Evolutionary conservation across 1,140 invertebrate genomes (phyloP).

Genomic region (Brachionus calyciflorus): DNA sequence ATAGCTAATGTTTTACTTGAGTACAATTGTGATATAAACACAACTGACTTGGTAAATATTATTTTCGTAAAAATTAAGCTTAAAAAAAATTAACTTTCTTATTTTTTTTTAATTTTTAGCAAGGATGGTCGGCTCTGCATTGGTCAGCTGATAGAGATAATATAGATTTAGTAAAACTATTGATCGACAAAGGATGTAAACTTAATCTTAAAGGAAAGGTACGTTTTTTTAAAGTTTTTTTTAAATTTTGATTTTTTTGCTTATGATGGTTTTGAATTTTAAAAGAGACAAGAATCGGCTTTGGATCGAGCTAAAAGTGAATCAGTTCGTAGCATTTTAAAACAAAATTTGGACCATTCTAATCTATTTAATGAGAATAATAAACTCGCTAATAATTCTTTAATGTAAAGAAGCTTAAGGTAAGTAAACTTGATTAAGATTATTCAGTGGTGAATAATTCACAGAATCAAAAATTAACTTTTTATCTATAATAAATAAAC

Average conservation of each 20-base stretch:
- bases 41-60: constrained; percentile 53
- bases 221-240: neutral
- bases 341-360: constrained; percentile 29
- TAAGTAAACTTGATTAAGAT: too few relatives aligned
- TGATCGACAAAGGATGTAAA: constrained; percentile 51
- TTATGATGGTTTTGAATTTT: too few relatives aligned
- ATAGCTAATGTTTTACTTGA: constrained; percentile 56
- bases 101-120: constrained; percentile 51
- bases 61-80: too few relatives aligned
- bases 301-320: constrained; percentile 45
- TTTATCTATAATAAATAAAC: too few relatives aligned
- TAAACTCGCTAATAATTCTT: too few relatives aligned
- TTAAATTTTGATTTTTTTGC: too few relatives aligned
- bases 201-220: constrained; percentile 43
- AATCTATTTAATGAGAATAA: too few relatives aligned
- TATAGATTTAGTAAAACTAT: constrained; percentile 55
- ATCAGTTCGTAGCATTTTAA: constrained; percentile 39
- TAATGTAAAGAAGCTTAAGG: too few relatives aligned
- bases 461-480: too few relatives aligned
- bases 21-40: constrained; percentile 55
- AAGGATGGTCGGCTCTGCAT: constrained; percentile 59
- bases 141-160: constrained; percentile 59
- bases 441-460: too few relatives aligned
- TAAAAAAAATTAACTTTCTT: neutral
- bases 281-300: constrained; percentile 39